phyloP scores from a whole-genome alignment of 64 coral and sea anemone genomes.

The Montipora sp. region DNA sequence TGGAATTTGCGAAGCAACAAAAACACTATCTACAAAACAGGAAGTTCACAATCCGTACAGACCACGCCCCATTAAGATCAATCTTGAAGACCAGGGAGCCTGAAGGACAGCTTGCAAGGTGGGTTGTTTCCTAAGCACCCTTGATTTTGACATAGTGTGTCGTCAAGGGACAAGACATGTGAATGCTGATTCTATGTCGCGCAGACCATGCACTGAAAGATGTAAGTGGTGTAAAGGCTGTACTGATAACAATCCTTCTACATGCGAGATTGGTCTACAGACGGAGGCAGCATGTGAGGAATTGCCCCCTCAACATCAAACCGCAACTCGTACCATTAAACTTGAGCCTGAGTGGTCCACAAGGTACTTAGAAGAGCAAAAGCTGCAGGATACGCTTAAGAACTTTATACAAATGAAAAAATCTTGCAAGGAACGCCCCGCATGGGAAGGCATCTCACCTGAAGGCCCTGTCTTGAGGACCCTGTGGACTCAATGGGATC shows the following conservation, averaged over 20 bases:
- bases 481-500: constrained; percentile 31
- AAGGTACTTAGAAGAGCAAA: constrained; percentile 23
- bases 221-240: constrained; percentile 28
- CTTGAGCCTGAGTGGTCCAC: constrained; percentile 14
- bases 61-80: background rate
- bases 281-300: constrained; percentile 21
- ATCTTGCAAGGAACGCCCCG: background rate
- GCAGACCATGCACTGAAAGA: constrained; percentile 1
- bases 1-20: background rate
- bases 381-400: constrained; percentile 33
- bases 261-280: constrained; percentile 25
- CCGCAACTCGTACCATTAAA: constrained; percentile 7
- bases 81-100: constrained; percentile 25
- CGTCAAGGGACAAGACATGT: background rate
- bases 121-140: background rate
- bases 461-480: constrained; percentile 15
- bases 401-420: constrained; percentile 5
- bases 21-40: background rate
- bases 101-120: constrained; percentile 22
- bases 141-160: background rate
- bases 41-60: background rate
- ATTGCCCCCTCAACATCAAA: constrained; percentile 21
- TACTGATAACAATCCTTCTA: constrained; percentile 23
- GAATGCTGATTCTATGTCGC: background rate
- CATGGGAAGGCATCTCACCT: background rate